Conservation (phyloP, 2,888 invertebrate genomes). For the Orgyia antiqua region DNA sequence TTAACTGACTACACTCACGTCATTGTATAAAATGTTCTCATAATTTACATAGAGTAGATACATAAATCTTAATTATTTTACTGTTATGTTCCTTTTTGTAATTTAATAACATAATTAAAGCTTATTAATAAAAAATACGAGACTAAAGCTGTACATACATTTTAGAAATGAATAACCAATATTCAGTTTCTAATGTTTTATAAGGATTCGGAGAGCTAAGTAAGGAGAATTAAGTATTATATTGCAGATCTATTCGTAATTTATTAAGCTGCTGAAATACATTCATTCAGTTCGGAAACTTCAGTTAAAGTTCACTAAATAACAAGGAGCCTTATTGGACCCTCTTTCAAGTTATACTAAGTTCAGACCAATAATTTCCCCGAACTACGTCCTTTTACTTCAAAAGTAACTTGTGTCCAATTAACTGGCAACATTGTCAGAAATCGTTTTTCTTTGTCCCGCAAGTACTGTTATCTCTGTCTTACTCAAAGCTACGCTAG, state of each 20-base stretch:
- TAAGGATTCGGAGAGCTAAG: no score
- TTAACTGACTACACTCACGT: constrained; percentile 17
- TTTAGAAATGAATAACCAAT: constrained; percentile 1
- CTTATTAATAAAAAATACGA: neutral
- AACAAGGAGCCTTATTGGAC: constrained; percentile 35
- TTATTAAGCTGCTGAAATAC: constrained; percentile 22
- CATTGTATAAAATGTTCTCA: constrained; percentile 25
- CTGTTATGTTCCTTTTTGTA: constrained; percentile 15
- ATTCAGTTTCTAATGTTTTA: neutral
- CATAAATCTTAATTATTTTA: constrained; percentile 25
- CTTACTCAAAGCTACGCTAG: constrained; percentile 48
- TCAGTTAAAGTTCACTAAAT: constrained; percentile 34
- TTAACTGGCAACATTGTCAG: constrained; percentile 63
- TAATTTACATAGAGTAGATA: constrained; percentile 18
- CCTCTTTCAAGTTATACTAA: constrained; percentile 39
- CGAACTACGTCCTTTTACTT: constrained; percentile 50
- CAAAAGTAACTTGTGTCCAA: constrained; percentile 54
- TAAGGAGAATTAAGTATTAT: constrained; percentile 3
- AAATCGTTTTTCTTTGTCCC: constrained; percentile 43
- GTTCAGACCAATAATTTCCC: constrained; percentile 49
- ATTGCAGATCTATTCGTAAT: constrained; percentile 13
- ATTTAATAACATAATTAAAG: constrained; percentile 23
- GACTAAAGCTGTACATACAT: neutral
- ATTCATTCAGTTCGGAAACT: constrained; percentile 30
- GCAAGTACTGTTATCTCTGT: constrained; percentile 36